These are phyloP conservation scores for Schizopygopsis malacanthus DNA, from an alignment of 2,797 vertebrate genomes.

Conservation along the genomic window DNA sequence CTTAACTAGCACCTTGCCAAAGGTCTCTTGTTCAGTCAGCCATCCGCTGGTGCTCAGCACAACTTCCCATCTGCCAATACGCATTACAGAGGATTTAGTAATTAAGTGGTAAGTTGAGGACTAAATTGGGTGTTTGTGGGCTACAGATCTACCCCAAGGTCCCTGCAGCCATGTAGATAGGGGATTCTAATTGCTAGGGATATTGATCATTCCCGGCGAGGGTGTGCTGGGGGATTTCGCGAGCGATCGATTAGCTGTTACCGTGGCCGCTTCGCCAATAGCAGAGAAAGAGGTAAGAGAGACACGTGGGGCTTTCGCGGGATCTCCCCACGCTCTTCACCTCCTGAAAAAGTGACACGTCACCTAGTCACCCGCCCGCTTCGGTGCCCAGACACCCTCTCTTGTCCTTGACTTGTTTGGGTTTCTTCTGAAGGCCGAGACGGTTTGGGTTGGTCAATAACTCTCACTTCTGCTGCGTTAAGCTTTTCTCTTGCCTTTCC, in stretches of 20 bases:
- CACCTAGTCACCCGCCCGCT: constrained; percentile 42
- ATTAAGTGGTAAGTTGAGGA: constrained; percentile 87
- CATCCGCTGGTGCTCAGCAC: constrained; percentile 67
- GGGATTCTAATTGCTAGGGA: constrained; percentile 86
- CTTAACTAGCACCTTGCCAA: constrained; percentile 78
- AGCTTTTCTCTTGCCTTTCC: background rate
- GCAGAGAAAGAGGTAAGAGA: constrained; percentile 69
- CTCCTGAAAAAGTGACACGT: constrained; percentile 66
- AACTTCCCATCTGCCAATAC: constrained; percentile 80
- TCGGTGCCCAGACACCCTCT: constrained; percentile 28
- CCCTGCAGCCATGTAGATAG: constrained; percentile 84
- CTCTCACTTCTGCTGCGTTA: background rate
- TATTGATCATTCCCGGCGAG: constrained; percentile 81
- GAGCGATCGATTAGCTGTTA: constrained; percentile 85
- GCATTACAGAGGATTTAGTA: constrained; percentile 85
- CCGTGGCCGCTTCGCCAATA: constrained; percentile 78
- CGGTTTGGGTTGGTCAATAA: constrained; percentile 2
- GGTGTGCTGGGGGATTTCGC: constrained; percentile 77
- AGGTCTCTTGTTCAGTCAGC: constrained; percentile 81
- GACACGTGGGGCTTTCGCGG: constrained; percentile 69
- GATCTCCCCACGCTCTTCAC: constrained; percentile 63
- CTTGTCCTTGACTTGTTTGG: background rate
- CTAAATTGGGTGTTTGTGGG: constrained; percentile 87
- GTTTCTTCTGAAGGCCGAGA: background rate
- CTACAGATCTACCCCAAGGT: constrained; percentile 77